A percentile compares a stretch with the other conserved stretches of the same genome.
Conservation (phyloP, 2,113 vertebrate genomes). For the Limnothrissa miodon region DNA sequence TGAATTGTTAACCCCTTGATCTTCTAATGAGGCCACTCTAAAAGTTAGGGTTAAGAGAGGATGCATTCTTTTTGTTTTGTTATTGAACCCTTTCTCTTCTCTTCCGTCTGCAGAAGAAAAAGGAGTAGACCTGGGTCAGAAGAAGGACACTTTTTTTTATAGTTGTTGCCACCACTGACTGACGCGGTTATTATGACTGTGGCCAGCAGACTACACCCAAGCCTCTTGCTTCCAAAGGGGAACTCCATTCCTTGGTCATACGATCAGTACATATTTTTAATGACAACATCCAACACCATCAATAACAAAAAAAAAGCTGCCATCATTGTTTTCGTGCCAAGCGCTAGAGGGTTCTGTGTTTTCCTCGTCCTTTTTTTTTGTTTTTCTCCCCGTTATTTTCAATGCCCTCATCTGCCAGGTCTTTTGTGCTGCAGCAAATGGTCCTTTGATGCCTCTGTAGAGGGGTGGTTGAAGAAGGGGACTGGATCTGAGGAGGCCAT, state of each 20-base stretch:
- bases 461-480: neutral
- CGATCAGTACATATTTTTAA: neutral
- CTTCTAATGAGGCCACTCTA: neutral
- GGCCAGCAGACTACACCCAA: neutral
- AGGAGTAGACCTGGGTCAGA: conserved; percentile 82
- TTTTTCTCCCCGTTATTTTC: neutral
- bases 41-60: neutral
- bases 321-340: conserved; percentile 9
- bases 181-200: neutral
- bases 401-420: neutral
- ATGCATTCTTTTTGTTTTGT: neutral
- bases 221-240: neutral
- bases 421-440: neutral
- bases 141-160: conserved; percentile 84
- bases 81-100: neutral
- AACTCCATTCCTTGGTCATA: neutral
- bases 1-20: neutral
- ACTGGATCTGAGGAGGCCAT: neutral
- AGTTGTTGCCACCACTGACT: conserved; percentile 80
- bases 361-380: neutral
- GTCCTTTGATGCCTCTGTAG: neutral
- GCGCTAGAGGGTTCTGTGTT: neutral
- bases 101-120: conserved; percentile 76
- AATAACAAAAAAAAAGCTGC: neutral
- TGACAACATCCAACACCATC: neutral